Percentiles rank a stretch among this genome's conserved stretches.
Evolutionary conservation across 2,113 vertebrate species (phyloP).

Genomic region (Blennius ocellaris): DNA sequence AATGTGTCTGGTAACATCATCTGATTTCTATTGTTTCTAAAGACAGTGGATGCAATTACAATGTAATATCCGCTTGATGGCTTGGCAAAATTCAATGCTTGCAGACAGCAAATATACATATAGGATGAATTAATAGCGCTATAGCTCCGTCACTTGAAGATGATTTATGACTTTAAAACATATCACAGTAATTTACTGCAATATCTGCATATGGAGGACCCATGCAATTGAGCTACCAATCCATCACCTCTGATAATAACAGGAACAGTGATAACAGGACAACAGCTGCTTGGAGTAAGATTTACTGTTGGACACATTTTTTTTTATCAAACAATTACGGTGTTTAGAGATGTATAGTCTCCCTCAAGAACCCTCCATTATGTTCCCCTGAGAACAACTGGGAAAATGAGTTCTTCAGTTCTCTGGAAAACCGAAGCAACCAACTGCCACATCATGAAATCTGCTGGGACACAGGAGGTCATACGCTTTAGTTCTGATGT

Average conservation of each 20-base stretch:
- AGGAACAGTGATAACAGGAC: background rate
- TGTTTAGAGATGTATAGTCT: slow-evolving; percentile 15
- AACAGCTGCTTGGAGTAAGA: background rate
- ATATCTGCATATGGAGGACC: background rate
- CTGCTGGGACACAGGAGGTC: slow-evolving; percentile 15
- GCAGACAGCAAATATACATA: background rate
- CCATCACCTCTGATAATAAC: background rate
- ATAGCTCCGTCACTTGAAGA: background rate
- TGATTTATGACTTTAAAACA: background rate
- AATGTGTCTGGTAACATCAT: too few species aligned
- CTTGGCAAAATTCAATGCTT: too few species aligned
- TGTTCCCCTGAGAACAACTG: slow-evolving; percentile 2
- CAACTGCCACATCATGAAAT: slow-evolving; percentile 13
- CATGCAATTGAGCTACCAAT: background rate
- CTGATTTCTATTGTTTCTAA: too few species aligned
- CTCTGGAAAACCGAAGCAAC: slow-evolving; percentile 22
- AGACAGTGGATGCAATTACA: too few species aligned
- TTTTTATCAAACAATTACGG: slow-evolving; percentile 7
- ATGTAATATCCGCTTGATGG: too few species aligned
- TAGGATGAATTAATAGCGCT: background rate
- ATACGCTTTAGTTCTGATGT: slow-evolving; percentile 7
- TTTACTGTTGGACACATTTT: slow-evolving; percentile 3
- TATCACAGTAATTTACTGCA: background rate
- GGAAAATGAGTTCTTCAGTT: background rate
- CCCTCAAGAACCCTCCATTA: background rate